These are phyloP conservation scores for Orycteropus afer DNA, from an alignment of 2,113 vertebrate genomes.

Conservation along the genomic window DNA sequence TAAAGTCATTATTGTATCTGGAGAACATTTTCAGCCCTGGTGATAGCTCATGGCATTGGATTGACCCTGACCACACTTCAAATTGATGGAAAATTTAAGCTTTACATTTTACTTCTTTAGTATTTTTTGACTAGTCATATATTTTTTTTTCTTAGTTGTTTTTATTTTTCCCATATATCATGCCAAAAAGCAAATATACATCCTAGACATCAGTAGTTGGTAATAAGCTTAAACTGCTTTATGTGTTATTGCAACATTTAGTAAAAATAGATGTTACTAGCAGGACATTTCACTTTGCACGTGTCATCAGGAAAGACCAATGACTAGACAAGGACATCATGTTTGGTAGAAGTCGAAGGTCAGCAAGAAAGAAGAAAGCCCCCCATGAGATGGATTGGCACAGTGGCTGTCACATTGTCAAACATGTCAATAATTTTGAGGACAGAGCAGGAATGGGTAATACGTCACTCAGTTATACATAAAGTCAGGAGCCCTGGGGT, in stretches of 20 bases:
- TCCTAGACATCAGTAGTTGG: neutral
- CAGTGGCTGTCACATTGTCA: no score
- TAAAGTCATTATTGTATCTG: neutral
- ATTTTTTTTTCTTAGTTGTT: neutral
- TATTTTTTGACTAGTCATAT: neutral
- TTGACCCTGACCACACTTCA: neutral
- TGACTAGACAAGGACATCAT: no score
- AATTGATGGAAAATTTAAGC: neutral
- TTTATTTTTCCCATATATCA: conserved; percentile 12
- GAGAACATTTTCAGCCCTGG: neutral
- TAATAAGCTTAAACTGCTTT: neutral
- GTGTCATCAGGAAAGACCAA: no score
- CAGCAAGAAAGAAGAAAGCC: no score
- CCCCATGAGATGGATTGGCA: no score
- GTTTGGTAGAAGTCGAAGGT: no score
- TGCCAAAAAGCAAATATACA: neutral
- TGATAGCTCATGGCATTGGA: neutral
- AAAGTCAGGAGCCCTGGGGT: no score
- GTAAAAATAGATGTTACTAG: neutral
- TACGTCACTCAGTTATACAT: no score
- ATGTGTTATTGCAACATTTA: neutral
- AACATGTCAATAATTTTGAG: no score
- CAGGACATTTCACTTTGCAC: neutral
- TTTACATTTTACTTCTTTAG: neutral
- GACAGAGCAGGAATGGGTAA: no score